Percentiles rank a stretch among this genome's conserved stretches.
Conservation (phyloP, 1,140 invertebrate species). For the Papilio xuthus region DNA sequence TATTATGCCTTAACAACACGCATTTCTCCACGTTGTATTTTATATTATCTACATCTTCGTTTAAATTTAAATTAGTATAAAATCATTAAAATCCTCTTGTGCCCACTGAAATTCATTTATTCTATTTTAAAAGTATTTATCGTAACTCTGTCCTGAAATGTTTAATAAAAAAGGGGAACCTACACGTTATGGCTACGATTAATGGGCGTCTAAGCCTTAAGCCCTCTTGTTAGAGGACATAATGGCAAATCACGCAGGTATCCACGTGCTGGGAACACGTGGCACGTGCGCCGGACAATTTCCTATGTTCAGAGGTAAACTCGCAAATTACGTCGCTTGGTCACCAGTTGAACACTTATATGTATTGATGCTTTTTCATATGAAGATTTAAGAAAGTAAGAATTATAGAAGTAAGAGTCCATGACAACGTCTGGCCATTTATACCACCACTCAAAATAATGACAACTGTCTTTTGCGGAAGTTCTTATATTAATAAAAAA, state of each 20-base stretch:
- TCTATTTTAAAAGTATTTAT: not conserved
- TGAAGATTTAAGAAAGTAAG: not conserved
- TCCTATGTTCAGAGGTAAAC: slow-evolving; percentile 50
- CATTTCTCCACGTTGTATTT: no score
- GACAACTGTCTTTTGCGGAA: no score
- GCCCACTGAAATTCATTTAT: no score
- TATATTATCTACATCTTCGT: no score
- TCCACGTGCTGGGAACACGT: not conserved
- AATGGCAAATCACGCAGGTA: slow-evolving; percentile 5
- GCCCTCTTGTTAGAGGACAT: not conserved
- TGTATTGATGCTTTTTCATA: not conserved
- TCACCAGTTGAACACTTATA: slow-evolving; percentile 43
- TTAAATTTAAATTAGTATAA: no score
- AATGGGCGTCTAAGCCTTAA: slow-evolving; percentile 13
- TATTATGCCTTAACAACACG: no score
- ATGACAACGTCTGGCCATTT: no score
- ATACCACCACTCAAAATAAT: no score
- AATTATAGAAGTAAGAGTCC: not conserved
- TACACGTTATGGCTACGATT: not conserved
- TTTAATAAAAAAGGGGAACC: not conserved
- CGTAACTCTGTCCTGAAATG: not conserved
- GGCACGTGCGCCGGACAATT: slow-evolving; percentile 62
- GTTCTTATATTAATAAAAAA: no score
- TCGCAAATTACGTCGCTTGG: slow-evolving; percentile 43
- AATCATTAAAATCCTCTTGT: no score